Conservation (phyloP, 1,140 invertebrate genomes). For the Chironomus striatipennis region DNA sequence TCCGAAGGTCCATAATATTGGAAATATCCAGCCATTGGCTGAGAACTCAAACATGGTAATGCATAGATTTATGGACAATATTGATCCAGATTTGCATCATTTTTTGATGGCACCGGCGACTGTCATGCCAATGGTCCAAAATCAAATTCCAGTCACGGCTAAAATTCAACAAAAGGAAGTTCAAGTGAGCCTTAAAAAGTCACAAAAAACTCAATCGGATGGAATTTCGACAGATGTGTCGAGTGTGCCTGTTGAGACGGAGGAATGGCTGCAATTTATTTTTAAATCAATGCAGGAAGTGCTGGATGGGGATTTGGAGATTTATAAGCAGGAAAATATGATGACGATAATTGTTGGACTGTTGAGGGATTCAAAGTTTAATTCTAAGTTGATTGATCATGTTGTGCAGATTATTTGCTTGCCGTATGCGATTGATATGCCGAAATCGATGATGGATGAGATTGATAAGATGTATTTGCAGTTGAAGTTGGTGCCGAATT, state of each 20-base stretch:
- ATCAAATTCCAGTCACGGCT: constrained; percentile 4
- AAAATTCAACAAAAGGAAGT: not conserved
- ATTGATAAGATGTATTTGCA: constrained; percentile 54
- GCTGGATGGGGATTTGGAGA: constrained; percentile 62
- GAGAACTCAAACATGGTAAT: not conserved
- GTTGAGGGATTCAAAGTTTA: constrained; percentile 53
- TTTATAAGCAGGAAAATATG: constrained; percentile 60
- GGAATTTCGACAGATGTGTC: not conserved
- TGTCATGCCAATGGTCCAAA: not conserved
- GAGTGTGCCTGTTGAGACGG: constrained; percentile 62
- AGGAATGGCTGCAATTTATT: constrained; percentile 72
- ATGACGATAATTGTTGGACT: constrained; percentile 59
- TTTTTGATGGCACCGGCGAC: not conserved
- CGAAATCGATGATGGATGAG: constrained; percentile 45
- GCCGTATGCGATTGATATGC: constrained; percentile 57
- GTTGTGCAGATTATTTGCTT: constrained; percentile 60
- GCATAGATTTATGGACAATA: constrained; percentile 18
- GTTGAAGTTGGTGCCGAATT: constrained; percentile 65
- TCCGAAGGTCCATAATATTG: not conserved
- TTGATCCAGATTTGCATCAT: not conserved
- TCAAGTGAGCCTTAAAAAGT: not conserved
- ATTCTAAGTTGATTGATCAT: constrained; percentile 53
- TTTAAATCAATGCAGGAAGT: constrained; percentile 59
- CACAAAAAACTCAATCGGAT: constrained; percentile 3
- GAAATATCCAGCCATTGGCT: not conserved